Conservation (phyloP, 2,113 vertebrate genomes). For the Tragelaphus scriptus region DNA sequence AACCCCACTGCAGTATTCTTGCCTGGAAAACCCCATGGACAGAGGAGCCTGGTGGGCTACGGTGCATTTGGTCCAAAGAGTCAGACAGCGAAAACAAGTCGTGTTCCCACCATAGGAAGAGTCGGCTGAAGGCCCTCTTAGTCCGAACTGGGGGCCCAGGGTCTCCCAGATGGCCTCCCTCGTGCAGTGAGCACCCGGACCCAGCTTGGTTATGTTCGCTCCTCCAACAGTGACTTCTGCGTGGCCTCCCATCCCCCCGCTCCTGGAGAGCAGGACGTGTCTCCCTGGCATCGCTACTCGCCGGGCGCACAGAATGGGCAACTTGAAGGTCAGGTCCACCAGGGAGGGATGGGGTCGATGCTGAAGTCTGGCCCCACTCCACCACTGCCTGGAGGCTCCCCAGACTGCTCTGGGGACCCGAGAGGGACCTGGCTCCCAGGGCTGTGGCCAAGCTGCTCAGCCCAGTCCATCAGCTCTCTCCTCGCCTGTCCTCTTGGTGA, state of each 20-base stretch:
- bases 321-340: background rate
- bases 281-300: accelerated
- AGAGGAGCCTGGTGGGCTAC: background rate
- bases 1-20: background rate
- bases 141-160: background rate
- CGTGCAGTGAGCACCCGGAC: accelerated
- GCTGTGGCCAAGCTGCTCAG: background rate
- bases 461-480: accelerated
- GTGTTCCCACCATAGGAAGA: background rate
- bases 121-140: background rate
- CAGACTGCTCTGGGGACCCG: background rate
- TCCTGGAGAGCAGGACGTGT: accelerated
- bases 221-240: background rate
- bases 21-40: background rate
- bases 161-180: background rate
- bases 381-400: accelerated
- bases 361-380: background rate
- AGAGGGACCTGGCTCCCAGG: accelerated
- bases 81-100: background rate
- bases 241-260: background rate
- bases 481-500: accelerated
- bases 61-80: background rate
- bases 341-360: background rate
- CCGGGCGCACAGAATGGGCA: accelerated
- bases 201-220: background rate